Conservation (phyloP, 1,140 invertebrate species). For the Anoplolepis gracilipes region DNA sequence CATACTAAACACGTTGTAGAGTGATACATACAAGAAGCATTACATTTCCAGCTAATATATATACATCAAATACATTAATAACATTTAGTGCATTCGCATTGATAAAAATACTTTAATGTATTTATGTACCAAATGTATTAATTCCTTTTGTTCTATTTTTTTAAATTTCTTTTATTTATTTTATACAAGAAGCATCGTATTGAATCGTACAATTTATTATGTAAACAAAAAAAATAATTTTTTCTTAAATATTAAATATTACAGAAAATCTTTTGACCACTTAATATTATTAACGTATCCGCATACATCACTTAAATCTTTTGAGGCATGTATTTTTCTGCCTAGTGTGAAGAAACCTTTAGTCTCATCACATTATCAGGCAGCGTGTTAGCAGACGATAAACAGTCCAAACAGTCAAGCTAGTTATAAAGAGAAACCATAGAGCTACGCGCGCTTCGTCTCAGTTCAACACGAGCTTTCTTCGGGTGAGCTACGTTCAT, state of each 20-base stretch:
- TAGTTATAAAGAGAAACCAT: slow-evolving; percentile 34
- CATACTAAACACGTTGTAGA: background rate
- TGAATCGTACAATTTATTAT: background rate
- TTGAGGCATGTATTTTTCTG: background rate
- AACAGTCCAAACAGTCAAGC: slow-evolving; percentile 29
- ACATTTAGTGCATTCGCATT: background rate
- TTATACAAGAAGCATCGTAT: no score
- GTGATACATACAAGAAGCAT: no score
- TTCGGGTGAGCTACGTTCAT: background rate
- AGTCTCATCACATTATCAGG: slow-evolving; percentile 12
- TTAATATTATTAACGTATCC: background rate
- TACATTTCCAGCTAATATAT: background rate
- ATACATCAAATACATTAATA: background rate
- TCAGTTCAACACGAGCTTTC: slow-evolving; percentile 25
- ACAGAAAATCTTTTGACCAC: background rate
- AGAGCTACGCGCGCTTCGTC: background rate
- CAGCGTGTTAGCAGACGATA: slow-evolving; percentile 33
- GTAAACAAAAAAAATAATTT: background rate
- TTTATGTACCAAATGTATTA: background rate
- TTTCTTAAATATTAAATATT: background rate
- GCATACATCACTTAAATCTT: background rate
- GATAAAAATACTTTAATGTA: background rate
- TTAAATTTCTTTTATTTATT: background rate
- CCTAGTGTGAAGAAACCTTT: slow-evolving; percentile 21
- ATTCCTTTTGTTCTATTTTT: background rate